These are phyloP conservation scores for Eutrigla gurnardus DNA, from an alignment of 2,797 vertebrate species.

Conservation along the genomic window DNA sequence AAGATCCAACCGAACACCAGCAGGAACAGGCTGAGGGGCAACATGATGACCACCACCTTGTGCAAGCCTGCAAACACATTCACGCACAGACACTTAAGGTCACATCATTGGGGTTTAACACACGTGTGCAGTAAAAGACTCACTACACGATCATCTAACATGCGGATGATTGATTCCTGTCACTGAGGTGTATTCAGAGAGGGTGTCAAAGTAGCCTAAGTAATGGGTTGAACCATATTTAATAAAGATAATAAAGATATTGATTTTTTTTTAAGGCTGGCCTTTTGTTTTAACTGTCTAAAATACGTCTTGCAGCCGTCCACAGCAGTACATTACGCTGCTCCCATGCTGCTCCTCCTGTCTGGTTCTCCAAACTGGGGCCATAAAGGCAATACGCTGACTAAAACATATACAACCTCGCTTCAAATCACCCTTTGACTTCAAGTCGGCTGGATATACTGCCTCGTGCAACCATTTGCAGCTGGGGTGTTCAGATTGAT, in stretches of 20 bases:
- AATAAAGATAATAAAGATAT: too few relatives aligned
- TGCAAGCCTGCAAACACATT: constrained; percentile 79
- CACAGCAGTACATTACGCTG: background rate
- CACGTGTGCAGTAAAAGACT: background rate
- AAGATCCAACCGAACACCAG: constrained; percentile 85
- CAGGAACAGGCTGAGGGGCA: constrained; percentile 85
- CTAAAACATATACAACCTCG: background rate
- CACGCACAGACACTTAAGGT: background rate
- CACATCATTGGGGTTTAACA: background rate
- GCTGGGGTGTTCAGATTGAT: constrained; percentile 36
- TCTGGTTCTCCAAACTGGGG: background rate
- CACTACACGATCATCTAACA: background rate
- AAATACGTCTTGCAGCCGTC: background rate
- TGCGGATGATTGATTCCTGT: background rate
- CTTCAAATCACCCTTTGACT: background rate
- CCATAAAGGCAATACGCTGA: background rate
- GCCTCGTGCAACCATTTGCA: constrained; percentile 19
- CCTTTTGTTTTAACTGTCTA: background rate
- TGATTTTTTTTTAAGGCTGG: too few relatives aligned
- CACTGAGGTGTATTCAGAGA: background rate
- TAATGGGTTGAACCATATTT: too few relatives aligned
- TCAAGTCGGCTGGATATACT: constrained; percentile 7
- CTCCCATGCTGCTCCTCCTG: background rate
- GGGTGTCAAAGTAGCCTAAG: background rate
- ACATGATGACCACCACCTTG: constrained; percentile 82